A percentile compares a stretch with the other conserved stretches of the same genome.
These are phyloP conservation scores for Cladopsammia gracilis DNA, from an alignment of 64 coral and sea anemone species.

Conservation along the genomic window DNA sequence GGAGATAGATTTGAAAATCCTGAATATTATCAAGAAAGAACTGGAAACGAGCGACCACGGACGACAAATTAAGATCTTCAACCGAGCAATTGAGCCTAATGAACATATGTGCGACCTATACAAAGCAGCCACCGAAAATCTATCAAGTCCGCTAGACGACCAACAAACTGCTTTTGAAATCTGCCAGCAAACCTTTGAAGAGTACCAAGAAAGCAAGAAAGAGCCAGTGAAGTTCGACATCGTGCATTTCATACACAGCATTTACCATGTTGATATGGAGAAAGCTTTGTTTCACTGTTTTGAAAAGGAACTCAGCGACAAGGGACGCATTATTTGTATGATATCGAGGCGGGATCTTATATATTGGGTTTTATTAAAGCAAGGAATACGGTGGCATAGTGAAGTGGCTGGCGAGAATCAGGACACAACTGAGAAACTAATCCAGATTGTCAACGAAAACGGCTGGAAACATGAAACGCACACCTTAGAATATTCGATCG, in stretches of 20 bases:
- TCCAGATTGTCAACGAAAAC: slow-evolving; percentile 29
- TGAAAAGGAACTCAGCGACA: neutral
- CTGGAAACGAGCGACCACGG: neutral
- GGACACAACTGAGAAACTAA: neutral
- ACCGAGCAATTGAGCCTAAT: slow-evolving; percentile 29
- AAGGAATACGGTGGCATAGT: neutral
- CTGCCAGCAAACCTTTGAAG: slow-evolving; percentile 8
- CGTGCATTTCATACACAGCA: slow-evolving; percentile 28
- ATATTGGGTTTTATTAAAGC: neutral
- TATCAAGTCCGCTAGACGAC: neutral
- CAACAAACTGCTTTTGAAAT: neutral
- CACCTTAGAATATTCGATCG: slow-evolving; percentile 23
- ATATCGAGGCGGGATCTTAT: neutral
- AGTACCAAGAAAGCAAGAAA: neutral
- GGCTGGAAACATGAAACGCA: slow-evolving; percentile 37
- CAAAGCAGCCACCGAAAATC: neutral
- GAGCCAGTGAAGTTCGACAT: slow-evolving; percentile 20
- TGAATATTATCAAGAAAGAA: slow-evolving; percentile 28
- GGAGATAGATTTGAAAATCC: neutral
- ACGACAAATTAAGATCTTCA: slow-evolving; percentile 8
- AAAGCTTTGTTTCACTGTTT: slow-evolving; percentile 5
- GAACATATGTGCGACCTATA: neutral
- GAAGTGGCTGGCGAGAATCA: neutral
- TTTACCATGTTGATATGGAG: slow-evolving; percentile 19
- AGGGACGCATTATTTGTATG: neutral